phyloP scores from a whole-genome alignment of 2,113 vertebrate genomes.

The Myrmecobius fasciatus region DNA sequence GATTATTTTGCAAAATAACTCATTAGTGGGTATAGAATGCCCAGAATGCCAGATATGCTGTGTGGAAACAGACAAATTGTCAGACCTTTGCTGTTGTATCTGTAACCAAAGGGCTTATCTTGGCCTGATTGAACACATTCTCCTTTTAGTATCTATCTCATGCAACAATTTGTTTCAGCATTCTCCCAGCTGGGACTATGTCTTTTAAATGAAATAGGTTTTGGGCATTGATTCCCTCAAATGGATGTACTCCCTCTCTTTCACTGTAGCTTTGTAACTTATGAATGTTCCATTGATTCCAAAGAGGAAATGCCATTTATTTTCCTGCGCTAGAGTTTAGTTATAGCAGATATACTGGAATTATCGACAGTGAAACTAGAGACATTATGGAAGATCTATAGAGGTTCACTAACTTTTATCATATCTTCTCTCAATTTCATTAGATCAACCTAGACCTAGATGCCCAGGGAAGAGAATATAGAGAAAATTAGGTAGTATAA shows the following conservation, averaged over 20 bases:
- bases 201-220: constrained; percentile 61
- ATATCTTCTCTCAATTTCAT: not conserved
- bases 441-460: not conserved
- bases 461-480: constrained; percentile 5
- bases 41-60: constrained; percentile 42
- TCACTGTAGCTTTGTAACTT: constrained; percentile 50
- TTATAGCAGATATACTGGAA: not conserved
- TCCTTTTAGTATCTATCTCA: constrained; percentile 54
- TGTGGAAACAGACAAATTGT: not conserved
- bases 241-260: constrained; percentile 70
- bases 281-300: not conserved
- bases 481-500: not conserved
- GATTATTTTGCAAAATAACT: constrained; percentile 14
- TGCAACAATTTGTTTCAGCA: constrained; percentile 39
- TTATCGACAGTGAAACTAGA: not conserved
- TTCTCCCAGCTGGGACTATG: constrained; percentile 55
- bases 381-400: not conserved
- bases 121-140: constrained; percentile 25
- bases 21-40: not conserved
- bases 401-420: not conserved
- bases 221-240: constrained; percentile 60
- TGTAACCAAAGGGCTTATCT: constrained; percentile 26
- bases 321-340: not conserved
- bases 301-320: not conserved
- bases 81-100: constrained; percentile 20